A percentile compares a stretch with the other conserved stretches of the same genome.
Conservation (phyloP, 2,888 invertebrate species). For the Altica lythri region DNA sequence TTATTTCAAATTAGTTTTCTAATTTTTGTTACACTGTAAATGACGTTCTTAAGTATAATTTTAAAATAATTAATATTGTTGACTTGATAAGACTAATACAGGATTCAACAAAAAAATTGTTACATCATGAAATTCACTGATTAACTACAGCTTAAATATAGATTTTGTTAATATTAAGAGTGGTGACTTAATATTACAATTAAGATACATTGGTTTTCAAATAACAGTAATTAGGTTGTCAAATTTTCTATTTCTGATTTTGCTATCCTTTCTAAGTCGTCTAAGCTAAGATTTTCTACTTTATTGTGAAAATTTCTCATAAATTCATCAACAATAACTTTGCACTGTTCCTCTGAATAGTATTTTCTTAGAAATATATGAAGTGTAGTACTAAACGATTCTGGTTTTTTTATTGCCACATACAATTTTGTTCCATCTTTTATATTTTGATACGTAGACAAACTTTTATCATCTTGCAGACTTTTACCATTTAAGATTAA, state of each 20-base stretch:
- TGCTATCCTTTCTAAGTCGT: conserved; percentile 57
- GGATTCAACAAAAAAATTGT: no score
- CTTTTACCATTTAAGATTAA: conserved; percentile 73
- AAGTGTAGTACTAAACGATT: conserved; percentile 64
- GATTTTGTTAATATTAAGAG: no score
- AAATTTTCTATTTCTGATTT: conserved; percentile 48
- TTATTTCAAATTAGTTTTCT: no score
- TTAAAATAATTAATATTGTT: no score
- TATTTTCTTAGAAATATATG: conserved; percentile 66
- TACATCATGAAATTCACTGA: no score
- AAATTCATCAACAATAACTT: conserved; percentile 64
- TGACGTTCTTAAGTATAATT: no score
- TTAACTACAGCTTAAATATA: no score
- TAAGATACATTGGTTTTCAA: no score
- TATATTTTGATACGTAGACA: conserved; percentile 72
- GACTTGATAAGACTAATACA: no score
- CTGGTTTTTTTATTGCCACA: conserved; percentile 71
- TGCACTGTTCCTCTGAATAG: conserved; percentile 68
- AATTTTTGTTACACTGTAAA: no score
- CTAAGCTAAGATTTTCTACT: conserved; percentile 54
- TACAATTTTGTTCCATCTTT: conserved; percentile 77
- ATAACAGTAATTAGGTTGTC: conserved; percentile 8
- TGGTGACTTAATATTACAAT: no score
- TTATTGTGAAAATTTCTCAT: conserved; percentile 58
- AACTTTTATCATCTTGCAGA: conserved; percentile 70